Percentiles rank a stretch among this genome's conserved stretches.
Conservation (phyloP, 1,140 invertebrate species). For the Holotrichia oblita region DNA sequence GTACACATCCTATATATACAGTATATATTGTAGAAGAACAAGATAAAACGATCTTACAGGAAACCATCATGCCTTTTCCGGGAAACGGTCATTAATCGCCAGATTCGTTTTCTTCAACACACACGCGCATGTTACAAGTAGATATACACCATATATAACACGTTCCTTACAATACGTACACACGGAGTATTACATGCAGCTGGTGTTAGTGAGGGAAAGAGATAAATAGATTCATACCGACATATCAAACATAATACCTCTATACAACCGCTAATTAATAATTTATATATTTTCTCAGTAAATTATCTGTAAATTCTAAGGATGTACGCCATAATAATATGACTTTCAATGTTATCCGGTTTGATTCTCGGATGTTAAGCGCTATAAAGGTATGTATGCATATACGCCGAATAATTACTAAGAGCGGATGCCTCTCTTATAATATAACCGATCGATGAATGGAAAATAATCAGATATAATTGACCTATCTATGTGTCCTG, state of each 20-base stretch:
- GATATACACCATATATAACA: background rate
- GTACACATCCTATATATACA: constrained; percentile 6
- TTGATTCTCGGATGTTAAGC: background rate
- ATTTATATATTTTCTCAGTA: too few relatives aligned
- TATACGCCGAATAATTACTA: too few relatives aligned
- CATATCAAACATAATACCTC: background rate
- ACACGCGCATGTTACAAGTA: background rate
- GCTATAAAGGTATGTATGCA: background rate
- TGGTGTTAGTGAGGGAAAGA: background rate
- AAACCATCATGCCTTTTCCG: constrained; percentile 15
- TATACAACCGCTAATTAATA: constrained; percentile 29
- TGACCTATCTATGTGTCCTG: too few relatives aligned
- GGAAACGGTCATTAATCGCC: constrained; percentile 22
- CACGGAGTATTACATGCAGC: too few relatives aligned
- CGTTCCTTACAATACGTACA: background rate
- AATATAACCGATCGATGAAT: background rate
- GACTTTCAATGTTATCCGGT: background rate
- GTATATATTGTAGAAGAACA: too few relatives aligned
- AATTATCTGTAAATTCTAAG: constrained; percentile 14
- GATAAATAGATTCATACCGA: background rate
- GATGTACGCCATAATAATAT: constrained; percentile 15
- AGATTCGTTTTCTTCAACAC: constrained; percentile 26
- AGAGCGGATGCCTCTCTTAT: background rate
- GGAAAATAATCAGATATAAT: background rate
- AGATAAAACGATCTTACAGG: constrained; percentile 33